Conservation (phyloP, 2,888 invertebrate genomes). For the Pristionchus mayeri region DNA sequence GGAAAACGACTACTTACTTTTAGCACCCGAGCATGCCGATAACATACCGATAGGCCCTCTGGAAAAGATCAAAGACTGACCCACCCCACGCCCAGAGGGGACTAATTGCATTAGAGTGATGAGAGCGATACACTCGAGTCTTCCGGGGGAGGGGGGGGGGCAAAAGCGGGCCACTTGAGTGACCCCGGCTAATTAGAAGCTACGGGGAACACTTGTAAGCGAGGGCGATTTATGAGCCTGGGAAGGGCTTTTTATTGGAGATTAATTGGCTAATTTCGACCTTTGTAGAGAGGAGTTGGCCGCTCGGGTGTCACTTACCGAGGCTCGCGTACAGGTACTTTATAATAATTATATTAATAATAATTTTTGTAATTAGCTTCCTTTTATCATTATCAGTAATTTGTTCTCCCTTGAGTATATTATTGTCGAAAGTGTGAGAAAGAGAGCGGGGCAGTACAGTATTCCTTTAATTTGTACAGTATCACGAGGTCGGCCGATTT, state of each 20-base stretch:
- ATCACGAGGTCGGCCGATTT: too few relatives aligned
- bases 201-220: slow-evolving; percentile 9
- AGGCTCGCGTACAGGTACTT: slow-evolving; percentile 75
- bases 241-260: neutral
- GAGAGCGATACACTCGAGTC: slow-evolving; percentile 29
- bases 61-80: neutral
- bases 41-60: slow-evolving; percentile 2
- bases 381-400: too few relatives aligned
- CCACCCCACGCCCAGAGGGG: neutral
- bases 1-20: neutral
- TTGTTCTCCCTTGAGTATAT: too few relatives aligned
- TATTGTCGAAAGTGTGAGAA: too few relatives aligned
- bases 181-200: slow-evolving; percentile 32
- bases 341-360: too few relatives aligned
- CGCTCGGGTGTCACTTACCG: slow-evolving; percentile 73
- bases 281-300: slow-evolving; percentile 76
- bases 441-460: too few relatives aligned
- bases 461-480: too few relatives aligned
- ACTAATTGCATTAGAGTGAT: slow-evolving; percentile 18
- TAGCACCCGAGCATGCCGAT: neutral
- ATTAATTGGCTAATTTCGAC: neutral
- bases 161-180: neutral
- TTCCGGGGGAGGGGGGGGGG: neutral
- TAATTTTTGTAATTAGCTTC: too few relatives aligned
- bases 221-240: neutral